Conservation (phyloP, 2,797 vertebrate genomes). For the Leptoclinus maculatus region DNA sequence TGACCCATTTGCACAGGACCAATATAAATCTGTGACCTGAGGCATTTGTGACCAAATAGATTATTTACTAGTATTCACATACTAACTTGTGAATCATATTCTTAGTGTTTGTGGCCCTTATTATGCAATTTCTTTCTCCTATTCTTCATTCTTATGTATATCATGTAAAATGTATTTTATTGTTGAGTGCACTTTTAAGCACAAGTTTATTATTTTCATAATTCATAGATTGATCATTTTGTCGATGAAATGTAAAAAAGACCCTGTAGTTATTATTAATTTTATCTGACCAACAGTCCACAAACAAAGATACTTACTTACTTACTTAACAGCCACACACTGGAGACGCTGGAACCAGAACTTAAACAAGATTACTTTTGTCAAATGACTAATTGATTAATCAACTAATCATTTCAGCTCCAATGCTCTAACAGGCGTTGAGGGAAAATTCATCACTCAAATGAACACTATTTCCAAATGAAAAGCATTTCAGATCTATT, state of each 20-base stretch:
- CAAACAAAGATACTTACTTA: not conserved
- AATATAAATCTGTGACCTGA: not conserved
- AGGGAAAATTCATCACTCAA: not conserved
- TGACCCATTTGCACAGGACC: not conserved
- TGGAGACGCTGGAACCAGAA: not conserved
- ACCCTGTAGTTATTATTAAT: too few species aligned
- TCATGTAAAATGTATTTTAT: not conserved
- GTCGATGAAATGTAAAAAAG: not conserved
- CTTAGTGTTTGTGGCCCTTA: not conserved
- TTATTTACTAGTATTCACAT: not conserved
- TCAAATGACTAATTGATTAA: not conserved
- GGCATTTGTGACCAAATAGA: constrained; percentile 2
- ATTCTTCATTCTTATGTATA: not conserved
- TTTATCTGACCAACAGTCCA: too few species aligned
- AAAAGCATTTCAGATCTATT: not conserved
- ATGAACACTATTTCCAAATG: not conserved
- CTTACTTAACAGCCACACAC: not conserved
- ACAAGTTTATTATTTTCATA: not conserved
- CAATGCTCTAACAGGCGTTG: not conserved
- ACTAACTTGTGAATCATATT: not conserved
- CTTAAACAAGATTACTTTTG: not conserved
- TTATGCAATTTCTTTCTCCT: not conserved
- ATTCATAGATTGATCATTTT: not conserved
- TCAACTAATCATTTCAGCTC: not conserved
- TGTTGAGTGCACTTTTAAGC: not conserved